Evolutionary conservation across 2,888 invertebrate species (phyloP).

Genomic region (Folsomia manolachei): DNA sequence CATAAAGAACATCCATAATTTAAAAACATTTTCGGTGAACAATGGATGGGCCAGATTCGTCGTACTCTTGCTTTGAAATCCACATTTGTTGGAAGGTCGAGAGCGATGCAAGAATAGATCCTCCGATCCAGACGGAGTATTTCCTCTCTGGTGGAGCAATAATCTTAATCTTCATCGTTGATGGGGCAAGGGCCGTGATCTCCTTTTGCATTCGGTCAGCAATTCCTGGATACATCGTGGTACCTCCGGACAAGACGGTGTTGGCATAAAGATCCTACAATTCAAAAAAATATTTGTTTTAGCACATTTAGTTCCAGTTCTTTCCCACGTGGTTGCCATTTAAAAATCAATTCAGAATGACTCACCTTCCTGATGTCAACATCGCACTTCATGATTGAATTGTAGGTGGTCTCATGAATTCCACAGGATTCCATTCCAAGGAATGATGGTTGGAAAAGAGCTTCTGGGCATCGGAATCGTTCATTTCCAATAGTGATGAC

Average conservation of each 20-base stretch:
- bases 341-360: too few species aligned
- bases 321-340: too few species aligned
- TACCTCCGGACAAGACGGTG: conserved; percentile 45
- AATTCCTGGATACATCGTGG: conserved; percentile 48
- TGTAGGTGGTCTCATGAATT: conserved; percentile 62
- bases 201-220: conserved; percentile 48
- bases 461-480: conserved; percentile 56
- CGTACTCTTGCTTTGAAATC: conserved; percentile 46
- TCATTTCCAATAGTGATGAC: conserved; percentile 54
- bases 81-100: conserved; percentile 50
- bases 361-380: conserved; percentile 49
- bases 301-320: too few species aligned
- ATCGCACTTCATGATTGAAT: conserved; percentile 49
- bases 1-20: neutral
- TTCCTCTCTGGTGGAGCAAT: conserved; percentile 48
- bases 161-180: conserved; percentile 40
- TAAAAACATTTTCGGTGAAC: conserved; percentile 29
- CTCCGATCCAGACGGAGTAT: conserved; percentile 51
- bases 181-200: conserved; percentile 27
- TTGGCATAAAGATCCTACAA: conserved; percentile 43
- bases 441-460: conserved; percentile 56
- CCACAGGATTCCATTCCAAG: conserved; percentile 50
- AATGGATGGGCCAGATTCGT: conserved; percentile 47
- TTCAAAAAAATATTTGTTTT: conserved; percentile 5
- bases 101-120: conserved; percentile 43